Conservation (phyloP, 1,140 invertebrate genomes). For the Temnothorax longispinosus region DNA sequence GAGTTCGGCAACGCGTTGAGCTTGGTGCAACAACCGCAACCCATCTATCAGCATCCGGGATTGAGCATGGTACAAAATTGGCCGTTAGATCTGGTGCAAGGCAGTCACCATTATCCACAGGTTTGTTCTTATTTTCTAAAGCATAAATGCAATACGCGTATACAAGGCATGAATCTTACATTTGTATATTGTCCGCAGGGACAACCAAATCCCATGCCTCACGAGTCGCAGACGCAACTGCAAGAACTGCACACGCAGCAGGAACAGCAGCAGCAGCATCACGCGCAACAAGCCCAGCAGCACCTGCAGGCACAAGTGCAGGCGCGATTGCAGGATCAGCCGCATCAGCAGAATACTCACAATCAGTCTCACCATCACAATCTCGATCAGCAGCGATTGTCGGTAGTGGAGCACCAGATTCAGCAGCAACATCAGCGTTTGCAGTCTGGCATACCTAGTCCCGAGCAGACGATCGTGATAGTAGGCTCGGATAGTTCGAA, state of each 20-base stretch:
- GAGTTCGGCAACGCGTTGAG: constrained; percentile 72
- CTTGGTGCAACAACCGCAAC: constrained; percentile 76
- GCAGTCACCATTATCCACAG: constrained; percentile 80
- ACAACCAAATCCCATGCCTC: constrained; percentile 70
- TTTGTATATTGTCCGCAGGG: constrained; percentile 53
- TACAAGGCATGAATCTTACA: neutral
- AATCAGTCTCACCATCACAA: constrained; percentile 63
- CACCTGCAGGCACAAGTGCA: constrained; percentile 53
- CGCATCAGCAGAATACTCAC: constrained; percentile 54
- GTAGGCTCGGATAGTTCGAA: constrained; percentile 69
- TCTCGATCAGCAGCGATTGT: constrained; percentile 66
- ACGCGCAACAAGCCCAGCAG: constrained; percentile 60
- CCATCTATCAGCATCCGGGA: constrained; percentile 79
- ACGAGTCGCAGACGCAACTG: constrained; percentile 73
- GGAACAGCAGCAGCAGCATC: constrained; percentile 68
- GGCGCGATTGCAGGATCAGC: constrained; percentile 67
- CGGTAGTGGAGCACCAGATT: constrained; percentile 59
- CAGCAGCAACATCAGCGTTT: constrained; percentile 69
- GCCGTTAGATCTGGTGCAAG: constrained; percentile 83
- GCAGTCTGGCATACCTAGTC: constrained; percentile 52
- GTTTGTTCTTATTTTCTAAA: constrained; percentile 63
- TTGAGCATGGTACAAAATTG: constrained; percentile 81
- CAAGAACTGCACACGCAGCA: constrained; percentile 77
- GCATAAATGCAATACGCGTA: neutral
- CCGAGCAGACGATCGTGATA: constrained; percentile 40